Percentiles rank a stretch among this genome's conserved stretches.
Evolutionary conservation across 2,797 vertebrate genomes (phyloP).

Genomic region (Poeciliopsis gracilis): DNA sequence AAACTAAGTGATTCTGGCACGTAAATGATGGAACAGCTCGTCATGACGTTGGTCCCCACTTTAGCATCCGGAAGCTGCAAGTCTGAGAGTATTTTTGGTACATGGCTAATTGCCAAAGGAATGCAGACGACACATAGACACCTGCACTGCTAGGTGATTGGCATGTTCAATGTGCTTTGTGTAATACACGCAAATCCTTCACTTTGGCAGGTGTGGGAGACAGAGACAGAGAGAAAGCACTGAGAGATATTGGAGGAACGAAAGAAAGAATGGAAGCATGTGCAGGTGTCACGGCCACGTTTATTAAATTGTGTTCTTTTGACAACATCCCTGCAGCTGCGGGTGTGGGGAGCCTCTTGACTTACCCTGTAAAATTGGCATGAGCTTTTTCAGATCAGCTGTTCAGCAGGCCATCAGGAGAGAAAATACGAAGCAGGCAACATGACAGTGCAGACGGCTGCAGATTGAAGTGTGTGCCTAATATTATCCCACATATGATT

Average conservation of each 20-base stretch:
- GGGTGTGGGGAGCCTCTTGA: conserved; percentile 65
- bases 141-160: conserved; percentile 74
- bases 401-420: conserved; percentile 44
- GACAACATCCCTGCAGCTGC: conserved; percentile 71
- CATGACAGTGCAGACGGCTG: conserved; percentile 33
- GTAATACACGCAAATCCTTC: conserved; percentile 75
- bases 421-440: conserved; percentile 31
- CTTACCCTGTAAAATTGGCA: conserved; percentile 51
- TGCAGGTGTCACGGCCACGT: conserved; percentile 71
- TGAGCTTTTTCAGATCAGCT: conserved; percentile 42
- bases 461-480: conserved; percentile 41
- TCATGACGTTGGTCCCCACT: conserved; percentile 69
- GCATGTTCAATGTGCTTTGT: conserved; percentile 75
- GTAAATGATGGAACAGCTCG: conserved; percentile 57
- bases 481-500: conserved; percentile 50
- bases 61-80: conserved; percentile 57
- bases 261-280: conserved; percentile 39
- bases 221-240: conserved; percentile 43
- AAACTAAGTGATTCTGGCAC: conserved; percentile 59
- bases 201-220: conserved; percentile 73
- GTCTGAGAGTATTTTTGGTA: conserved; percentile 65
- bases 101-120: conserved; percentile 73
- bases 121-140: conserved; percentile 76
- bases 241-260: conserved; percentile 22
- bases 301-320: conserved; percentile 78